Evolutionary conservation across 1,140 invertebrate species (phyloP), one percentile per base, ranked within the genome.

Genomic region (Sitobion miscanthi): DNA sequence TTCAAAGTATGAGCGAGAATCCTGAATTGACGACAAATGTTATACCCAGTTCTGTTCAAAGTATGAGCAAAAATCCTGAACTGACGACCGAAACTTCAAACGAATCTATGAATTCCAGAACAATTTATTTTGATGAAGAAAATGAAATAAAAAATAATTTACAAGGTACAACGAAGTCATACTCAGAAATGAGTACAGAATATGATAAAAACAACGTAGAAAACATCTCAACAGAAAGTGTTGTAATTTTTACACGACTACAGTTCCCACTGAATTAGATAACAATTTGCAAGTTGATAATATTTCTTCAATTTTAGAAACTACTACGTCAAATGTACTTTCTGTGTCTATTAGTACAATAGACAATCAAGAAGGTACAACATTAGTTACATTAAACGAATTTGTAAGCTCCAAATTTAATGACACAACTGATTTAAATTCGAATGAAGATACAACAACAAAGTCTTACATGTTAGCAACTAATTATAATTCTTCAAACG

Each of bases 111-210:
- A 17, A 69, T n/a, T 90, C 89, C 21, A 62, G 89, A 45, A 90
- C 89, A 35, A 35, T 89, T 57, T 38, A 89, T 57, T 42, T 14
- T 1, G 88, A 89, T 4, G 89, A 90, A 69, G 54, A 90, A 90
- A 69, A 69, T 4, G 54, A 90, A 45, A 62, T 90, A 20, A 90
- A 90, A 45, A 42, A 45, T 45, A 69, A 90, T 35, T 42, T 1
- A 30, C 54, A 21, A 2, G 23, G 30, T 62, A 69, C 89, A 30
- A 62, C 89, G 0, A 6, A 25, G 11, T 57, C 88, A 35, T 89
- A 57, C 17, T 25, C 5, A 1, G 35, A 38, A 25, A 89, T 89
- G 38, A 57, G 17, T 69, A 90, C 23, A 11, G n/a, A 42, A 20
- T 38, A 90, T 35, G 35, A 25, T n/a, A 30, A 30, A 11, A 14